Base-by-base conservation (phyloP, 1,140 invertebrate genomes). In the Drosophila quadrilineata region DNA sequence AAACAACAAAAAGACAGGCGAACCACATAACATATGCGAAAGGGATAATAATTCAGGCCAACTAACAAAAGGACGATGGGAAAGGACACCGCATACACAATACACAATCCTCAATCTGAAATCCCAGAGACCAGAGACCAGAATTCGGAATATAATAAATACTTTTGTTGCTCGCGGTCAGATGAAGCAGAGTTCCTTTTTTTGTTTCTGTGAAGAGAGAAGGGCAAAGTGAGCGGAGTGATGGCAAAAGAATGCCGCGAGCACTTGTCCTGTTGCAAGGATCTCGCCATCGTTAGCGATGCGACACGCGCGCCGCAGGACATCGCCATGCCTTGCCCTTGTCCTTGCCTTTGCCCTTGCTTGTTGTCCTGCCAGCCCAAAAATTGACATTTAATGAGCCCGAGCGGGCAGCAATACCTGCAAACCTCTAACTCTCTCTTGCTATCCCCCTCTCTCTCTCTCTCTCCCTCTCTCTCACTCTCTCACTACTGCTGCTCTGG, bases 1-100 rank as follows among this genome's bases (percentile, higher is more conserved):
- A 21, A 21, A 36, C 14, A 49, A 57, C 38, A 53, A 53, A 63
- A 46, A 40, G 31, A 54, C 50, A 54, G n/a, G n/a, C n/a, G n/a
- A n/a, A n/a, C n/a, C n/a, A n/a, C n/a, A 59, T 56, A 58, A 38
- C 63, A 66, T 66, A 66, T 60, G 63, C 63, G 63, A 66, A 66
- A 66, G 63, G 63, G 63, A 66, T 66, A 66, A 60, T 60, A 60
- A 52, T 60, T 45, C 56, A 53, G 38, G 35, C 40, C 22, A 16
- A 45, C 46, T 45, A 36, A 52, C 46, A 65, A 33, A 48, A 33
- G 31, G 26, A n/a, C 6, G 16, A 41, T 3, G 16, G 12, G 40
- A 45, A 35, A 35, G 41, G 24, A 28, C 41, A n/a, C n/a, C 29
- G 4, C 29, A 17, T 2, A 36, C 33, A 36, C 9, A 19, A n/a